Percentiles rank a stretch among this genome's conserved stretches.
phyloP scores from a whole-genome alignment of 1,140 invertebrate genomes.

The Drosophila pectinifera region DNA sequence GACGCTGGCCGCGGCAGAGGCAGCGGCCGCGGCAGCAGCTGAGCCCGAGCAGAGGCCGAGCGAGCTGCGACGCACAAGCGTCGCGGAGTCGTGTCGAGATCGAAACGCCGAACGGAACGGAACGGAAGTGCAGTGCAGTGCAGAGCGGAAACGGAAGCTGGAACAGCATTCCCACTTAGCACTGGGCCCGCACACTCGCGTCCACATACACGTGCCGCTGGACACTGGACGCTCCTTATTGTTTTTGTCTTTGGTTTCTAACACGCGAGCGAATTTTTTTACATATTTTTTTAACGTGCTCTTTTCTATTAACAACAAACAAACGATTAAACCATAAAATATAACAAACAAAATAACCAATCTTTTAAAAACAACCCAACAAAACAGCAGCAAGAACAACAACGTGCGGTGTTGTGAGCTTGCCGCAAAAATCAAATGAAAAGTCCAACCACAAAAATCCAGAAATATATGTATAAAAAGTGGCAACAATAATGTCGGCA shows the following conservation, averaged over 20 bases:
- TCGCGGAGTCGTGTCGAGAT: constrained; percentile 73
- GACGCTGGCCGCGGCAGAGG: constrained; percentile 5
- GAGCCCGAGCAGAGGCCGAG: constrained; percentile 18
- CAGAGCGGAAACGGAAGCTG: constrained; percentile 72
- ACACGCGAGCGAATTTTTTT: constrained; percentile 41
- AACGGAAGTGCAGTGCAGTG: constrained; percentile 74
- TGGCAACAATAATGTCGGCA: constrained; percentile 43
- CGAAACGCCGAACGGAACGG: constrained; percentile 63
- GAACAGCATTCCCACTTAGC: constrained; percentile 62
- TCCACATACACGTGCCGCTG: constrained; percentile 18
- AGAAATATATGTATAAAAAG: constrained; percentile 23
- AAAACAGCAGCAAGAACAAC: constrained; percentile 48
- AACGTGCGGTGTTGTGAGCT: constrained; percentile 73
- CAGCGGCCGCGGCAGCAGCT: constrained; percentile 2
- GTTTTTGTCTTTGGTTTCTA: constrained; percentile 10
- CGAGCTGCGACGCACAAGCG: constrained; percentile 27
- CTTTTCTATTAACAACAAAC: constrained; percentile 37
- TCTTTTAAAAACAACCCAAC: constrained; percentile 1
- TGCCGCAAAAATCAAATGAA: constrained; percentile 44
- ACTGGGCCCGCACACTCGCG: constrained; percentile 29
- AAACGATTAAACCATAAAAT: not conserved
- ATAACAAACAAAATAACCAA: constrained; percentile 5
- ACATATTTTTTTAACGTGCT: constrained; percentile 71
- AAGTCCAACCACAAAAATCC: constrained; percentile 29
- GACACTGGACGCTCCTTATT: constrained; percentile 16